A percentile compares a stretch with the other conserved stretches of the same genome.
phyloP scores from a whole-genome alignment of 2,888 invertebrate species.

The Caenorhabditis sinica region DNA sequence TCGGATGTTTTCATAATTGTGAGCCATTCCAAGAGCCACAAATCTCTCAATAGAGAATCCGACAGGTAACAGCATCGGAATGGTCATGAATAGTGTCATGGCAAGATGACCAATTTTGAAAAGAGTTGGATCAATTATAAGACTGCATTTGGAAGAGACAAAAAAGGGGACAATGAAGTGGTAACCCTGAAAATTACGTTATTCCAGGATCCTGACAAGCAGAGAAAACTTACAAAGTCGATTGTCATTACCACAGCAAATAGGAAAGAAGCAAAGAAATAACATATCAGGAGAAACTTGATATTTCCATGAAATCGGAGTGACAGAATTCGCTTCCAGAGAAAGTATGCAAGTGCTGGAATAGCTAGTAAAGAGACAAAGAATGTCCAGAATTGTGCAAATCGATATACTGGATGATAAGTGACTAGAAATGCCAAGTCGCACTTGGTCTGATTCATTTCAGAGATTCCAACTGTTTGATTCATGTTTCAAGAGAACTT shows the following conservation, averaged over 20 bases:
- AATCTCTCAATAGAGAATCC: conserved; percentile 52
- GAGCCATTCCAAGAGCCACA: conserved; percentile 32
- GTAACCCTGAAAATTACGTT: conserved; percentile 23
- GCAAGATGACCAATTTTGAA: conserved; percentile 24
- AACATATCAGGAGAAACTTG: conserved; percentile 36
- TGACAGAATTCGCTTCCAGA: conserved; percentile 9
- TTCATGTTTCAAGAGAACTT: background rate
- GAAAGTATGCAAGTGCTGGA: conserved; percentile 9
- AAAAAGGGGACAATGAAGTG: conserved; percentile 44
- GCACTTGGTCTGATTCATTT: conserved; percentile 33
- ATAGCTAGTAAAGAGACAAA: conserved; percentile 37
- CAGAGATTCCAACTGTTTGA: background rate
- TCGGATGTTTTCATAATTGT: conserved; percentile 35
- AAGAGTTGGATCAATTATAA: conserved; percentile 24
- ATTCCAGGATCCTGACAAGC: background rate
- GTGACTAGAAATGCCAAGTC: conserved; percentile 41
- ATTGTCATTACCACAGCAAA: conserved; percentile 11
- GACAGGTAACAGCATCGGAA: conserved; percentile 46
- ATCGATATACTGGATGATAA: conserved; percentile 46
- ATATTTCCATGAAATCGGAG: conserved; percentile 54
- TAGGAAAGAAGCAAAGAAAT: conserved; percentile 21
- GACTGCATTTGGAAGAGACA: conserved; percentile 18
- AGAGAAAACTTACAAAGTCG: conserved; percentile 20
- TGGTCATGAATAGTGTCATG: conserved; percentile 25
- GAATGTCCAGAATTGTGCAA: conserved; percentile 47